These are phyloP conservation scores for Halocynthia roretzi DNA, from an alignment of 23 tunicate species.

Conservation along the genomic window DNA sequence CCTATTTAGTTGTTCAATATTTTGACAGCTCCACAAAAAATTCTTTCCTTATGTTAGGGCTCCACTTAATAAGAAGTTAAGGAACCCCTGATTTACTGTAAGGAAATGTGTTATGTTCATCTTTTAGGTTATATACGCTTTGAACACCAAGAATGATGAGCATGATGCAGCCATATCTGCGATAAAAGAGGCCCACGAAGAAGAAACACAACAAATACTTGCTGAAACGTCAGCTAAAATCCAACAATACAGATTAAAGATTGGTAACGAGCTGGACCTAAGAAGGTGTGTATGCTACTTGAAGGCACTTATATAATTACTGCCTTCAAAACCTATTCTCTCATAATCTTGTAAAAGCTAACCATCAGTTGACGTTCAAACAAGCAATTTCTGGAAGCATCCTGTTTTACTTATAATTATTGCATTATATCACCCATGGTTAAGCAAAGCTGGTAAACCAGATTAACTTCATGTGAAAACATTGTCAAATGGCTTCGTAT, in stretches of 20 bases:
- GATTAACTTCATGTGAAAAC: too few relatives aligned
- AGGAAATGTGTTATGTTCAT: neutral
- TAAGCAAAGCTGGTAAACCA: too few relatives aligned
- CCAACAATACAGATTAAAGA: conserved; percentile 74
- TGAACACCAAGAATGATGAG: conserved; percentile 98
- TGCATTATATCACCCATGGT: too few relatives aligned
- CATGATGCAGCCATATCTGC: conserved; percentile 78
- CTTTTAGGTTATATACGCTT: conserved; percentile 78
- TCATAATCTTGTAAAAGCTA: neutral
- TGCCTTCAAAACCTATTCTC: too few relatives aligned
- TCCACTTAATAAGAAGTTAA: too few relatives aligned
- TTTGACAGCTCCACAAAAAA: too few relatives aligned
- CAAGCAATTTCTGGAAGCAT: neutral
- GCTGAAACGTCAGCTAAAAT: conserved; percentile 77
- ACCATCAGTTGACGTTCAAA: neutral
- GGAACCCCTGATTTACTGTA: too few relatives aligned
- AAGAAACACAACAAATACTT: conserved; percentile 79
- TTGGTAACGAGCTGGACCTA: conserved; percentile 79
- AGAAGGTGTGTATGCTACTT: conserved; percentile 34
- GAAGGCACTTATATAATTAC: too few relatives aligned
- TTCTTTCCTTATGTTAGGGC: too few relatives aligned
- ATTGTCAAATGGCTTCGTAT: too few relatives aligned
- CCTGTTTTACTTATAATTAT: too few relatives aligned
- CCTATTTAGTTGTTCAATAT: too few relatives aligned
- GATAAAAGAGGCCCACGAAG: conserved; percentile 87